These are phyloP conservation scores for Tadarida brasiliensis DNA, from an alignment of 2,797 vertebrate species.

Conservation along the genomic window DNA sequence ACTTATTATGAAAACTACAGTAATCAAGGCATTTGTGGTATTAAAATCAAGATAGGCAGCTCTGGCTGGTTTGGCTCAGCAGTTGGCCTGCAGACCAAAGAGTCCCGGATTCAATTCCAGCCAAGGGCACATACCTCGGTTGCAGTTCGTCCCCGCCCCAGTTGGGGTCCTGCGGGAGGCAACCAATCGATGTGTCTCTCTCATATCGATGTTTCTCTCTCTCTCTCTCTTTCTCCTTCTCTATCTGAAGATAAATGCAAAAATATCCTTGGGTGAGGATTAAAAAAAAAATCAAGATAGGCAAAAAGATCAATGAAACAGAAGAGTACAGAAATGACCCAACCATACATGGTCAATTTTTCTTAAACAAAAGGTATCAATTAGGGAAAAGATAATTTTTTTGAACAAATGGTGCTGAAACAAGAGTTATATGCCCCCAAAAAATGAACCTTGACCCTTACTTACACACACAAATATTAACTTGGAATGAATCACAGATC, in stretches of 20 bases:
- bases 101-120: no score
- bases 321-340: not conserved
- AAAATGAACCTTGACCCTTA: not conserved
- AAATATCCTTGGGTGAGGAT: no score
- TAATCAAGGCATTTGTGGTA: not conserved
- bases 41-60: not conserved
- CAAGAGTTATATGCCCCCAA: not conserved
- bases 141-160: no score
- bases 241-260: no score
- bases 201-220: no score
- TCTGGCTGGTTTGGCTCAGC: no score
- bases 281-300: not conserved
- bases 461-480: not conserved
- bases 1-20: not conserved
- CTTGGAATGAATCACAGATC: not conserved
- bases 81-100: no score
- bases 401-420: not conserved
- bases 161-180: no score
- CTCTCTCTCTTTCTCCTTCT: no score
- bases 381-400: not conserved
- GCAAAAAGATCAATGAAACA: not conserved
- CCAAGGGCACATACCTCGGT: no score
- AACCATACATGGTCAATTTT: not conserved
- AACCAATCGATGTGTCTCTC: no score
- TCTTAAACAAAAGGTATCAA: not conserved